A percentile compares a stretch with the other conserved stretches of the same genome.
Evolutionary conservation across 2,797 vertebrate species (phyloP).

Genomic region (Macrochelys suwanniensis): DNA sequence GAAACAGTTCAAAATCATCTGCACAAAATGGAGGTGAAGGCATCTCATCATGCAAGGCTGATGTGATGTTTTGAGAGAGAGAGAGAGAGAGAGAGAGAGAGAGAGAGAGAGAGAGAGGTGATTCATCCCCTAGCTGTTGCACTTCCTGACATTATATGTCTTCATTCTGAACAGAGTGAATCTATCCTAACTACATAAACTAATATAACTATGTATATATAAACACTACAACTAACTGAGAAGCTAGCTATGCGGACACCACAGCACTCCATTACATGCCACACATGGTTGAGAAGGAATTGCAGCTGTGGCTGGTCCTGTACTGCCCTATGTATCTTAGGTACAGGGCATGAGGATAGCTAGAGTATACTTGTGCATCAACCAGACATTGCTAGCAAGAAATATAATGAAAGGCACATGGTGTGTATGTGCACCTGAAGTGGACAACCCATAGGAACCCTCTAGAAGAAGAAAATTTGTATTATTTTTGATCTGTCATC

Average conservation of each 20-base stretch:
- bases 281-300: background rate
- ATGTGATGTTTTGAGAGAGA: background rate
- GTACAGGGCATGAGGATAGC: background rate
- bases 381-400: background rate
- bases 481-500: background rate
- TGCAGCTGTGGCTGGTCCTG: background rate
- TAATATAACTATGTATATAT: background rate
- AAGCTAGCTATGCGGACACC: background rate
- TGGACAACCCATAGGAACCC: background rate
- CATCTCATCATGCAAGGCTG: background rate
- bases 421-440: background rate
- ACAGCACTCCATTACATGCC: background rate
- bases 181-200: no score
- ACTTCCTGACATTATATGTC: background rate
- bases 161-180: background rate
- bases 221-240: background rate
- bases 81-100: no score
- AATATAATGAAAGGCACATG: background rate
- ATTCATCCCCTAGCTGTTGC: background rate
- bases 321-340: no score
- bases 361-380: background rate
- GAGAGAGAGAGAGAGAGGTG: background rate
- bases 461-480: background rate
- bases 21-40: background rate
- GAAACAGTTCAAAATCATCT: background rate